Evolutionary conservation across 2,888 invertebrate genomes (phyloP), one percentile per base, ranked within the genome.

Genomic region (Cremastobaeus sp.): DNA sequence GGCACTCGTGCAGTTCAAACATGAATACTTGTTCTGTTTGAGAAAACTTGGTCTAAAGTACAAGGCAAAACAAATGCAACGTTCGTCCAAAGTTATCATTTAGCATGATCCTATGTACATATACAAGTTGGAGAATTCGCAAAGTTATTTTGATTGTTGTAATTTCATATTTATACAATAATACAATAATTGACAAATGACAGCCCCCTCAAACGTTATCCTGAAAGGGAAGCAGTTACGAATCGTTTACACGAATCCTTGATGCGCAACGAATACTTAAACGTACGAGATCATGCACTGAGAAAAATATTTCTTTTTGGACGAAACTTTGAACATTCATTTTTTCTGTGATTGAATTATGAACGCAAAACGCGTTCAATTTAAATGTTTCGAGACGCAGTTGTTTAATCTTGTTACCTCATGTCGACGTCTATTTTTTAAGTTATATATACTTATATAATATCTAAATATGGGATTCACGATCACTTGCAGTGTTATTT

Each of bases 1-100:
- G 85, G 85, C 85, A 85, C 85, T 83, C 85, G 85, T 85, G 84
- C 84, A 77, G 81, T 81, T 83, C 79, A 80, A 77, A 77, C 73
- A 55, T 64, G 76, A 76, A 66, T 69, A 72, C n/a, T n/a, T 71
- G 74, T 74, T 54, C 35, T 32, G 21, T 48, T 47, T 18, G 65
- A 72, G 68, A 68, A 73, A 57, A 39, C 3, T 28, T 30, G 11
- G 17, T 59, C 30, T 52, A 60, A 48, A 52, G 30, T 41, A 47
- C 37, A 18, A 30, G 21, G 32, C 30, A 50, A 28, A 41, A 50
- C 20, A 34, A 32, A 18, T 12, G 12, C 48, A 50, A 62, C 15
- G 11, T 25, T 60, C 47, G 39, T 35, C 45, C 39, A 37, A 60
- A 59, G 43, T 17, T 5, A n/a, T 37, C 28, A 9, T 48, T 41